A percentile compares a stretch with the other conserved stretches of the same genome.
Conservation (phyloP, 2,888 invertebrate species). For the Tetanocera ferruginea region DNA sequence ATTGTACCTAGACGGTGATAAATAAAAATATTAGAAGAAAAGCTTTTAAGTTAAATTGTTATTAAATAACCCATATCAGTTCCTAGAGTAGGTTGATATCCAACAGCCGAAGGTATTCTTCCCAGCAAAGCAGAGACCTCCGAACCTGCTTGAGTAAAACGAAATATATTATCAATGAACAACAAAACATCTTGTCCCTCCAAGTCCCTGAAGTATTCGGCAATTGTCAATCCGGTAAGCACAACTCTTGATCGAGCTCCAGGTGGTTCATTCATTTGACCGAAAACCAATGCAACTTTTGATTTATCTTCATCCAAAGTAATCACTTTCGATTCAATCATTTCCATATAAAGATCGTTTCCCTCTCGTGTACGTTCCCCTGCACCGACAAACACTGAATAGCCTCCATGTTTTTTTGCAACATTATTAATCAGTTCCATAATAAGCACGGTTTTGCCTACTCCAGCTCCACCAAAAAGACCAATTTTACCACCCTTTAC, state of each 20-base stretch:
- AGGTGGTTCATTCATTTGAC: slow-evolving; percentile 98
- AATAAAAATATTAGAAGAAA: background rate
- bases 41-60: background rate
- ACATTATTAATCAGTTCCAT: slow-evolving; percentile 98
- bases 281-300: slow-evolving; percentile 93
- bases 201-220: slow-evolving; percentile 95
- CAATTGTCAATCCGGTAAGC: slow-evolving; percentile 91
- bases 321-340: slow-evolving; percentile 96
- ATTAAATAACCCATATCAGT: slow-evolving; percentile 88
- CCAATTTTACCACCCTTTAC: slow-evolving; percentile 96
- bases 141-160: slow-evolving; percentile 93
- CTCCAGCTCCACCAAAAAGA: slow-evolving; percentile 94
- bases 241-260: slow-evolving; percentile 96
- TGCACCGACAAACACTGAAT: slow-evolving; percentile 96
- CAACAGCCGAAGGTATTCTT: slow-evolving; percentile 96
- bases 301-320: slow-evolving; percentile 90
- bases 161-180: slow-evolving; percentile 97
- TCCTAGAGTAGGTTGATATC: slow-evolving; percentile 95
- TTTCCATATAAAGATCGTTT: slow-evolving; percentile 96
- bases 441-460: slow-evolving; percentile 95
- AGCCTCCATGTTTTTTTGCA: slow-evolving; percentile 96
- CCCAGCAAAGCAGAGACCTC: slow-evolving; percentile 92
- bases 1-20: slow-evolving; percentile 73
- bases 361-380: slow-evolving; percentile 97
- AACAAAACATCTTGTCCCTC: slow-evolving; percentile 96